Base-by-base conservation (phyloP, 2,113 vertebrate genomes). In the Siniperca chuatsi region DNA sequence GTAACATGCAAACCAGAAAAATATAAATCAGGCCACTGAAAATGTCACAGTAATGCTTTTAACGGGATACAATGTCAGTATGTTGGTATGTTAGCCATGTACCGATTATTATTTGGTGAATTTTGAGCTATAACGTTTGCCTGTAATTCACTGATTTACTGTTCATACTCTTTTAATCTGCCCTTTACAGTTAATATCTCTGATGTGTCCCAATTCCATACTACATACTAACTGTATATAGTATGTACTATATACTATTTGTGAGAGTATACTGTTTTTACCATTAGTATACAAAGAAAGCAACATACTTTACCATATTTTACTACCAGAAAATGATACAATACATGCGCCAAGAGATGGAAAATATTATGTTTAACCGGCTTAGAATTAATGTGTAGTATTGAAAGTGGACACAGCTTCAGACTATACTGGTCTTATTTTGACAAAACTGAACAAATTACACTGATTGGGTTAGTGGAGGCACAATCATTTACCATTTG, bases 1-100 rank as follows among this genome's bases (percentile, higher is more conserved):
- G 44, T 50, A 21, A 79, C 48, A 48, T 23, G 72, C 23, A 68
- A 9, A 62, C 71, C 66, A 81, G 12, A 65, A 52, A 55, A 42
- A 25, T 1, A 33, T 44, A 9, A 57, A 29, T 16, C 21, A 10
- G 44, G 8, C n/a, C 1, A 20, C 5, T 1, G 9, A n/a, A 35
- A 44, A 8, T 29, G 23, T 37, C 6, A 35, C 25, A 64, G 1
- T 50, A n/a, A 11, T 13, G 10, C 20, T 35, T 57, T 46, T 13
- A 50, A 58, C 13, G 33, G 50, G 20, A 66, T 11, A 25, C 21
- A 76, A 5, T 20, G 21, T 74, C 40, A 57, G 68, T 10, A 1
- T 60, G 44, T 54, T 9, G 13, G 23, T 4, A 1, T 52, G 33
- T 54, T 9, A 18, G 23, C 1, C 20, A 25, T 8, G 40, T 8